Conservation (phyloP, 2,113 vertebrate genomes). For the Sebastes fasciatus region DNA sequence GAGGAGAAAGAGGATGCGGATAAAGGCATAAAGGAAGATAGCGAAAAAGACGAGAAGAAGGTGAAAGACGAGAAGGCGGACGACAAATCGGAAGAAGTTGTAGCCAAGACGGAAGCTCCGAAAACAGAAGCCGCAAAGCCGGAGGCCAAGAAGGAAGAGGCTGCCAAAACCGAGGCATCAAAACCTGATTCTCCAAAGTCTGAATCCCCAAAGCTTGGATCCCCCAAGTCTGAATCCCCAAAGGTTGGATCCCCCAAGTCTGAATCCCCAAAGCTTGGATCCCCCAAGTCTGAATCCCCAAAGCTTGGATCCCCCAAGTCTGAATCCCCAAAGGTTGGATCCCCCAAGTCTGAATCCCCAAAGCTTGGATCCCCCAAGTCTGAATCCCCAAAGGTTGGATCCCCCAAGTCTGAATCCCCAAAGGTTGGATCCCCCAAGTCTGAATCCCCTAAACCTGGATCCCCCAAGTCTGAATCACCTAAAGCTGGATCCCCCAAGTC, state of each 20-base stretch:
- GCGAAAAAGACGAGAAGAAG: slow-evolving; percentile 59
- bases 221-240: slow-evolving; percentile 11
- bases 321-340: slow-evolving; percentile 59
- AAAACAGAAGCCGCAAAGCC: slow-evolving; percentile 62
- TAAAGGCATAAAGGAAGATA: slow-evolving; percentile 67
- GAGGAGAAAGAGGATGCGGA: slow-evolving; percentile 73
- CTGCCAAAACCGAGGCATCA: slow-evolving; percentile 40
- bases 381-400: slow-evolving; percentile 32
- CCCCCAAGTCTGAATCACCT: slow-evolving; percentile 34
- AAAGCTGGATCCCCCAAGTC: slow-evolving; percentile 37
- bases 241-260: slow-evolving; percentile 14
- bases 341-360: slow-evolving; percentile 40
- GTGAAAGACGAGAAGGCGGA: slow-evolving; percentile 71
- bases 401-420: slow-evolving; percentile 14
- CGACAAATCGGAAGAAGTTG: slow-evolving; percentile 65
- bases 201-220: slow-evolving; percentile 49
- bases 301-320: background rate
- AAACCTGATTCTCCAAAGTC: slow-evolving; percentile 52
- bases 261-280: slow-evolving; percentile 17
- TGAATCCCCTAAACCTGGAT: slow-evolving; percentile 24
- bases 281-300: background rate
- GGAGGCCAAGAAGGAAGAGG: slow-evolving; percentile 60
- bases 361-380: slow-evolving; percentile 34
- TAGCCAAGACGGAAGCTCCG: slow-evolving; percentile 69
- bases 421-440: slow-evolving; percentile 16